phyloP scores from a whole-genome alignment of 92 coral and sea anemone genomes.

The Plumapathes pennacea region DNA sequence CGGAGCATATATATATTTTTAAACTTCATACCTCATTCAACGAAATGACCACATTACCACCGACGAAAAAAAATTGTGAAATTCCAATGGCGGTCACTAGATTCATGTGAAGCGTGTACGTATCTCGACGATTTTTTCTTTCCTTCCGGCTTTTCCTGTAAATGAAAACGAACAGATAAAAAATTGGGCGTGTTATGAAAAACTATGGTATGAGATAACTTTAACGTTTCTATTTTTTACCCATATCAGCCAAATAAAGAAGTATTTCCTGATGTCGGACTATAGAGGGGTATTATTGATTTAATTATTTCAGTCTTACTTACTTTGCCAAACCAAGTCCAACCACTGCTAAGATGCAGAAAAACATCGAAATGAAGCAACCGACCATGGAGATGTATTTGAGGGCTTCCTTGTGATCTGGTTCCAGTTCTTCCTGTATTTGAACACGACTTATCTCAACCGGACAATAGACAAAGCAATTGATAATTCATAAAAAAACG shows the following conservation, averaged over 20 bases:
- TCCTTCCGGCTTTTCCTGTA: constrained; percentile 60
- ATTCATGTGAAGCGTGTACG: constrained; percentile 70
- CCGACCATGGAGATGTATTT: constrained; percentile 79
- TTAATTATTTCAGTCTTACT: not conserved
- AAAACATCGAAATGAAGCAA: constrained; percentile 68
- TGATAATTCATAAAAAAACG: no score
- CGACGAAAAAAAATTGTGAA: constrained; percentile 71
- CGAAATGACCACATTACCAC: constrained; percentile 53
- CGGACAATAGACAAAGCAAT: no score
- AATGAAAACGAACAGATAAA: not conserved
- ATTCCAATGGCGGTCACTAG: constrained; percentile 77
- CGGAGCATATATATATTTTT: no score
- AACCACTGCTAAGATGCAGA: constrained; percentile 55
- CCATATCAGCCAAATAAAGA: not conserved
- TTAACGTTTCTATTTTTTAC: not conserved
- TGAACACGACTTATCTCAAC: not conserved
- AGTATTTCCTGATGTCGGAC: not conserved
- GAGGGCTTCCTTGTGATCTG: constrained; percentile 58
- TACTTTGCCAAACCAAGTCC: constrained; percentile 77
- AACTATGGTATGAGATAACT: not conserved
- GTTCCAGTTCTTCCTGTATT: constrained; percentile 59
- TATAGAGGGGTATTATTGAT: no score
- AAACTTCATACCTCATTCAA: constrained; percentile 47
- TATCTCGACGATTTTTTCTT: constrained; percentile 62
- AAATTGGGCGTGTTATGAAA: not conserved